Conservation (phyloP, 2,888 invertebrate species). For the Graphium colonna region DNA sequence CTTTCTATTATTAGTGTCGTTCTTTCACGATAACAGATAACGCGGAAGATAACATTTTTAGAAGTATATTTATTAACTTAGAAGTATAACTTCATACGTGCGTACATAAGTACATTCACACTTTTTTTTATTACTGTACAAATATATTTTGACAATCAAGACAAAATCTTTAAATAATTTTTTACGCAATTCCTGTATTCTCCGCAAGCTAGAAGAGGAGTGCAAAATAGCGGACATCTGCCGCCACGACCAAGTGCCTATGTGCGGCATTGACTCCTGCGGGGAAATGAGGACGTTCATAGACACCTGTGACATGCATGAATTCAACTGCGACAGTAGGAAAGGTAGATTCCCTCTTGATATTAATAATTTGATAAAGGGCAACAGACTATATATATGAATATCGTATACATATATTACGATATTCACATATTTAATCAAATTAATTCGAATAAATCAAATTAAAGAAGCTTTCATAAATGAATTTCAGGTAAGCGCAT, state of each 20-base stretch:
- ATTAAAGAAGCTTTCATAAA: no score
- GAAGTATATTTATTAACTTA: no score
- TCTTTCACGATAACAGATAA: neutral
- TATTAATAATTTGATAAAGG: no score
- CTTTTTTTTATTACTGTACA: neutral
- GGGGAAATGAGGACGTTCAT: slow-evolving; percentile 71
- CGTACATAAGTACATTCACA: no score
- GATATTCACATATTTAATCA: no score
- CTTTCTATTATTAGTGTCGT: no score
- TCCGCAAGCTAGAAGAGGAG: slow-evolving; percentile 58
- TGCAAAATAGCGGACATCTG: slow-evolving; percentile 71
- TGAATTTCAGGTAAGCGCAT: no score
- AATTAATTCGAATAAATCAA: no score
- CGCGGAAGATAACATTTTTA: neutral
- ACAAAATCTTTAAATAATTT: neutral
- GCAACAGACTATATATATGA: no score
- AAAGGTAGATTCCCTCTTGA: slow-evolving; percentile 61
- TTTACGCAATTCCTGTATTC: neutral
- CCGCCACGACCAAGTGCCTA: slow-evolving; percentile 63
- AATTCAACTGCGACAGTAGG: slow-evolving; percentile 65
- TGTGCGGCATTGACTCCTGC: slow-evolving; percentile 70
- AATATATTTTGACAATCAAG: no score
- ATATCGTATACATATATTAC: no score
- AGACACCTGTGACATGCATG: slow-evolving; percentile 69
- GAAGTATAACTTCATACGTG: no score